Evolutionary conservation across 2,797 vertebrate species (phyloP), one percentile per base, ranked within the genome.

Genomic region (Urophycis tenuis): DNA sequence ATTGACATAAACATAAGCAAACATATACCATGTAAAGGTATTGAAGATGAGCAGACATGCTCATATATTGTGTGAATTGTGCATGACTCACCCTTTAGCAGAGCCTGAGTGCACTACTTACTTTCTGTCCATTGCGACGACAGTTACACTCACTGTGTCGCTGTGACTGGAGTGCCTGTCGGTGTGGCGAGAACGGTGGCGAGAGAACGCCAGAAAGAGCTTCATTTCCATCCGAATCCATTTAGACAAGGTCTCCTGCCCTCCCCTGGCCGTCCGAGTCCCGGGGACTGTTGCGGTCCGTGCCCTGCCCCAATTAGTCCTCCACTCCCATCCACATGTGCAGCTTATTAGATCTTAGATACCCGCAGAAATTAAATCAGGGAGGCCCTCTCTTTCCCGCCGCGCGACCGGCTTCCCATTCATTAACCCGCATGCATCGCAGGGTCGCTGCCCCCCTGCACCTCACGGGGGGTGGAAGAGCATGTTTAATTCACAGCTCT

Each of bases 381-480:
- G 45, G 8, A 49, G 22, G 5, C 45, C 17, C 45, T 67, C 60
- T 67, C n/a, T 30, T 71, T 31, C 31, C 41, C 69, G 9, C 41
- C 36, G n/a, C 22, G 25, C 74, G 33, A 29, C 41, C 31, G 45
- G 30, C 36, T 72, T 33, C 39, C 72, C 73, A 75, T 75, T 79
- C 74, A 73, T 75, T 73, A 73, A 14, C 9, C 35, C 2, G 12
- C 67, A 36, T 70, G 33, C 17, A 31, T 22, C 34, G 64, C 19
- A 29, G 34, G 53, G 53, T 35, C 49, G 70, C 73, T 69, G 36
- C 30, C 34, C 39, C 34, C 14, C 0, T 22, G n/a, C n/a, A n/a
- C 53, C 53, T 60, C 6, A 6, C 17, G 49, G 49, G 49, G 74
- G 36, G 41, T 41, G 71, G 60, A 14, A 74, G 29, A 32, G 12